phyloP scores from a whole-genome alignment of 2,888 invertebrate species.

The Brachypalpus laphriformis region DNA sequence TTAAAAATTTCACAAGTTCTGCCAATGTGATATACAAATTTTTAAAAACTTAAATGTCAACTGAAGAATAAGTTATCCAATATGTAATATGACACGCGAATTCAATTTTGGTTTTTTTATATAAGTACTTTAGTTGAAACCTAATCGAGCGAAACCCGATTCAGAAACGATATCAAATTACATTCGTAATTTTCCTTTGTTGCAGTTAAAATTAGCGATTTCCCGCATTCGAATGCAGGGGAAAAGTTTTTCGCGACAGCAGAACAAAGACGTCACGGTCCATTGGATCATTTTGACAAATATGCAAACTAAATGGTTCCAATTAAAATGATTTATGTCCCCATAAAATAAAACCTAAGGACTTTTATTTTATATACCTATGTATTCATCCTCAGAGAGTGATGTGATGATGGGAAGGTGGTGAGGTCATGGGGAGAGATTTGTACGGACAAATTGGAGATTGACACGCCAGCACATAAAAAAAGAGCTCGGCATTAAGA shows the following conservation, averaged over 20 bases:
- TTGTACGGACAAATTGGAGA: constrained; percentile 15
- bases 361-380: background rate
- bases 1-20: no score
- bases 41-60: background rate
- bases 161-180: constrained; percentile 26
- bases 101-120: background rate
- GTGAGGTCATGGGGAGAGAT: constrained; percentile 23
- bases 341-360: constrained; percentile 16
- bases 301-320: background rate
- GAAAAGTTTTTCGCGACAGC: background rate
- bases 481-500: background rate
- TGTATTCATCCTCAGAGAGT: background rate
- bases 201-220: constrained; percentile 18
- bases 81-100: background rate
- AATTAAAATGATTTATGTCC: constrained; percentile 46
- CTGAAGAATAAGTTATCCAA: background rate
- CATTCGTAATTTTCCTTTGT: background rate
- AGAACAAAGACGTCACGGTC: constrained; percentile 12
- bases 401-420: constrained; percentile 1
- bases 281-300: constrained; percentile 6
- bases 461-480: constrained; percentile 18
- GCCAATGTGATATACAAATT: background rate
- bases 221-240: background rate
- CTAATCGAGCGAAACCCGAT: constrained; percentile 37
- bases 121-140: background rate